Percentiles rank a stretch among this genome's conserved stretches.
Conservation (phyloP, 2,888 invertebrate species). For the Anoncus sp. region DNA sequence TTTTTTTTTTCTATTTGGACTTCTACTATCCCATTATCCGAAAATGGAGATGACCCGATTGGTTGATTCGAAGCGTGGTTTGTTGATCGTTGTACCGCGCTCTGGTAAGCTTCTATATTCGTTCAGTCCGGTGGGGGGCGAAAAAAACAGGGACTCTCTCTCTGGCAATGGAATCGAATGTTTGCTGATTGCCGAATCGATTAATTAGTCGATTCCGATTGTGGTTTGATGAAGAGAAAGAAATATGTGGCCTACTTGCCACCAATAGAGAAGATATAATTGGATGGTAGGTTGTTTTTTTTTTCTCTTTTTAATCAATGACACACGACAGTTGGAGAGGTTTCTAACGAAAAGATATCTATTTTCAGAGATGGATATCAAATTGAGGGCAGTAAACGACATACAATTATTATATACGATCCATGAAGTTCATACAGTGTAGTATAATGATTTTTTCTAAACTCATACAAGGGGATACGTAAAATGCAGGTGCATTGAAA, state of each 20-base stretch:
- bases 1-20: slow-evolving; percentile 41
- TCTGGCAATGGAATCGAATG: slow-evolving; percentile 62
- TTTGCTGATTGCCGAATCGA: slow-evolving; percentile 66
- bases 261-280: slow-evolving; percentile 23
- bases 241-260: slow-evolving; percentile 29
- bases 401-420: no score
- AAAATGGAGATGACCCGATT: slow-evolving; percentile 46
- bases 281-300: slow-evolving; percentile 5
- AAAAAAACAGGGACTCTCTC: slow-evolving; percentile 21
- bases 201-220: slow-evolving; percentile 56
- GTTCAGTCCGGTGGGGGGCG: slow-evolving; percentile 8
- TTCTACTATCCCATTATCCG: slow-evolving; percentile 43
- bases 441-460: no score
- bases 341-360: background rate
- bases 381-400: no score
- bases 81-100: slow-evolving; percentile 19
- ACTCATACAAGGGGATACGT: no score
- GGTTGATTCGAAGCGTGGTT: slow-evolving; percentile 28
- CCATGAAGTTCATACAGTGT: no score
- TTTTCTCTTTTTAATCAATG: slow-evolving; percentile 10
- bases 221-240: slow-evolving; percentile 15
- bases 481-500: no score
- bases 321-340: background rate
- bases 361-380: no score
- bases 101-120: slow-evolving; percentile 29